Evolutionary conservation across 35 echinoderm and acorn worm genomes (phyloP), one percentile per base, ranked within the genome.

Genomic region (Patiria miniata): DNA sequence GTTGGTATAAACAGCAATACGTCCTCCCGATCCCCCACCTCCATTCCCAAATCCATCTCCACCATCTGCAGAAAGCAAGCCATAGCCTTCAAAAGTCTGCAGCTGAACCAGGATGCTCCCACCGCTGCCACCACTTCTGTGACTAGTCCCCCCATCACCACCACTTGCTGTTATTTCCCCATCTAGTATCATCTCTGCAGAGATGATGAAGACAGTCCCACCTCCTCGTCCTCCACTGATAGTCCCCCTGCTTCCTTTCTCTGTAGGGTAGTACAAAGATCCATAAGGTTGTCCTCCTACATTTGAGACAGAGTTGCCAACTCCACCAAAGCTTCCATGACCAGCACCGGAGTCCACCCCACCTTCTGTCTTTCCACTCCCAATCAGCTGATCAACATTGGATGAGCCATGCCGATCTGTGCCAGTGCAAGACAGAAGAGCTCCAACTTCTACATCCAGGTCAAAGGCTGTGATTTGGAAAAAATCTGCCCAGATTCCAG

Each of bases 1-100:
- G 21, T 92, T 89, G n/a, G 90, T 89, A 39, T 97, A 97, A 16
- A 97, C 85, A 40, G 94, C 94, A 61, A 97, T 93, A 7, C 94
- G 83, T 83, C 94, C 94, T 52, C 86, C 94, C 38, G 94, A 60
- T 39, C 94, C 94, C 36, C 94, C 94, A 28, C 94, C 90, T 51
- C 83, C 86, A 86, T 86, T 36, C 19, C 39, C 39, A 36, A 29
- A 65, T 12, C 94, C 94, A 82, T 88, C 37, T 34, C 94, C 94
- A 59, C 94, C 94, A 83, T 89, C 78, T 47, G 79, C 94, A 77
- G 51, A 65, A 1, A 89, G 42, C 58, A 79, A 28, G 23, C 94
- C 94, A 92, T 79, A 77, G 37, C 94, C 94, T 89, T 87, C 82
- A 81, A 52, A 83, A 21, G 4, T 86, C 51, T 76, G 55, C 57